Base-by-base conservation (phyloP, 30 jellyfish, hydroid and myxozoan species). In the Pelagia noctiluca region DNA sequence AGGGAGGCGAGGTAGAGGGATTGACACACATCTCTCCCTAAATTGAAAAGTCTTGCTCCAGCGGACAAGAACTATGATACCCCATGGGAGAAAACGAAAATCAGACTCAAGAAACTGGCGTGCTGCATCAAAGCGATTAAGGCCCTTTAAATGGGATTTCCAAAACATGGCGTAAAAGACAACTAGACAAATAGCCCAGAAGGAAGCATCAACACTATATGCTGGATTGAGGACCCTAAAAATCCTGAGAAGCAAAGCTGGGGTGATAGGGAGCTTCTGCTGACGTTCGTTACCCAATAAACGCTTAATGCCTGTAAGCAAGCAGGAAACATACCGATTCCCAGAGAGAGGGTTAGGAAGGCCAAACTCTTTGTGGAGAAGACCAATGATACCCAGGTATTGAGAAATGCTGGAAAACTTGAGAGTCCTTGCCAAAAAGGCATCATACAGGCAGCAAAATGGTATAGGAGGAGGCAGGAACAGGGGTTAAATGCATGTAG, bases 121-220 rank as follows among this genome's bases (percentile, higher is more conserved):
- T 3, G 50, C 54, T 22, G 78, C 50, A 38, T 65, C 78, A 65
- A 65, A 34, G n/a, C 18, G 35, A 65, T n/a, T 16, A 21, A 23
- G 2, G 1, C 26, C 22, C 48, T 13, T 54, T 4, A 65, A 38
- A 26, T 65, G 78, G 10, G 78, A 28, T 38, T 65, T 65, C 48
- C 78, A 2, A 34, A 65, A 26, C 78, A 65, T 65, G 33, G 54
- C 78, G 3, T 22, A 65, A 34, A 65, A 34, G 23, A 54, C 78
- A 65, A 65, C 78, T 53, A 65, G 54, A 16, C 78, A 65, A 71
- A 71, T 35, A 8, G 84, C 84, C 84, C 84, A 36, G 36, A 71
- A 71, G 5, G 84, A 71, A 0, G 67, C 70, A 71, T 71, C 84
- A 18, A 71, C 71, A 35, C 70, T 42, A 71, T 46, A 71, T 23